Evolutionary conservation across 2,797 vertebrate species (phyloP), one percentile per base, ranked within the genome.

Genomic region (Lindbergichthys nudifrons): DNA sequence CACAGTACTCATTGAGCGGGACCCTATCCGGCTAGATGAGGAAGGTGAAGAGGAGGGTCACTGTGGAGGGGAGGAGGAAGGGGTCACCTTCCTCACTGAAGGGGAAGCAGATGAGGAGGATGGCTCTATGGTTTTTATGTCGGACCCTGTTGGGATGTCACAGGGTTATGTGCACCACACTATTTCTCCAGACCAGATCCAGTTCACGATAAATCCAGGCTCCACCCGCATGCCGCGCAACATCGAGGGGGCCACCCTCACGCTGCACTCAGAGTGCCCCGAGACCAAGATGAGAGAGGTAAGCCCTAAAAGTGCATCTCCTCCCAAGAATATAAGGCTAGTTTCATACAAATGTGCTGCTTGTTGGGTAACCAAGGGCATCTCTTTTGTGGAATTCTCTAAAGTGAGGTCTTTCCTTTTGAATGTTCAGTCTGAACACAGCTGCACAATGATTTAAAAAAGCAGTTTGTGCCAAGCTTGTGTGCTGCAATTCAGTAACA

Each of bases 131-230:
- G 89, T 94, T 57, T 97, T 98, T 66, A 97, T 99, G 93, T 59
- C 89, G 1, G 97, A 98, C 82, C 96, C 96, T 68, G 98, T 99
- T 79, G 96, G 95, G 76, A 99, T 99, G 96, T 96, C 96, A 41
- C 98, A 99, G 92, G 98, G 98, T 88, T 99, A 99, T 0, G 97
- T 99, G 73, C 98, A 99, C 87, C 98, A 99, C 64, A 99, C 98
- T 79, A 99, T 99, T 92, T 99, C 98, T 53, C 95, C 96, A 1
- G 97, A 99, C 92, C 98, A 99, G 94, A 99, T 99, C 70, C 97
- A 99, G 75, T 95, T 99, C 78, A 99, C 97, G 2, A 99, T 99
- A 87, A 99, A 99, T 92, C 98, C 98, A 32, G 98, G 98, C 21
- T 99, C 98, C n/a, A 99, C 97, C 0, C 97, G 96, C 10, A 99